Evolutionary conservation across 2,113 vertebrate genomes (phyloP).

Genomic region (Bucco capensis): DNA sequence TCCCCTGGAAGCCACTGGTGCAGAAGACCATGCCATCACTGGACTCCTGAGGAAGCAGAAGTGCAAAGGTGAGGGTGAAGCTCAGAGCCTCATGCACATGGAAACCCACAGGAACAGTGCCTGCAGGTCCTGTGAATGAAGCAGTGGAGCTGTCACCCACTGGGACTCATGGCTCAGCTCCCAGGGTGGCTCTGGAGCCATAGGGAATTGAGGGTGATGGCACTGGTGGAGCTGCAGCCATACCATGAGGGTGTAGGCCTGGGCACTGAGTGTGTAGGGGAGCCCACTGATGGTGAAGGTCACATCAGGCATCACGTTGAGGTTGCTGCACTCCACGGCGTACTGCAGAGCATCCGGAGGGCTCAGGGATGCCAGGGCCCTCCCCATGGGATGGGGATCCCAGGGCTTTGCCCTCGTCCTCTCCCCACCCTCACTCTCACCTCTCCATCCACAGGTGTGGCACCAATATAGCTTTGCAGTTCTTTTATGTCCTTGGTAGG

Average conservation of each 20-base stretch:
- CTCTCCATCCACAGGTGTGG: constrained; percentile 47
- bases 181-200: fast-evolving
- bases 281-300: constrained; percentile 75
- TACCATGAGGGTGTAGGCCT: constrained; percentile 71
- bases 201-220: neutral
- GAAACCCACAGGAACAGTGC: fast-evolving
- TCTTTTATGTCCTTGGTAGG: constrained; percentile 57
- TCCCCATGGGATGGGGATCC: neutral
- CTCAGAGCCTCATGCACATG: fast-evolving
- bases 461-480: constrained; percentile 65
- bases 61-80: neutral
- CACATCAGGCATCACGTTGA: constrained; percentile 58
- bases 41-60: constrained; percentile 30
- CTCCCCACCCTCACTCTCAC: neutral
- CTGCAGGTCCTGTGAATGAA: fast-evolving
- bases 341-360: neutral
- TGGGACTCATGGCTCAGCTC: neutral
- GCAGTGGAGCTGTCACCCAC: fast-evolving
- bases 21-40: constrained; percentile 36
- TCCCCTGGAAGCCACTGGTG: constrained; percentile 71
- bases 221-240: neutral
- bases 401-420: neutral
- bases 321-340: constrained; percentile 59
- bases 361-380: neutral
- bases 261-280: constrained; percentile 56